Evolutionary conservation across 30 jellyfish, hydroid and myxozoan species (phyloP), one percentile per base, ranked within the genome.

Genomic region (Sanderia malayensis): DNA sequence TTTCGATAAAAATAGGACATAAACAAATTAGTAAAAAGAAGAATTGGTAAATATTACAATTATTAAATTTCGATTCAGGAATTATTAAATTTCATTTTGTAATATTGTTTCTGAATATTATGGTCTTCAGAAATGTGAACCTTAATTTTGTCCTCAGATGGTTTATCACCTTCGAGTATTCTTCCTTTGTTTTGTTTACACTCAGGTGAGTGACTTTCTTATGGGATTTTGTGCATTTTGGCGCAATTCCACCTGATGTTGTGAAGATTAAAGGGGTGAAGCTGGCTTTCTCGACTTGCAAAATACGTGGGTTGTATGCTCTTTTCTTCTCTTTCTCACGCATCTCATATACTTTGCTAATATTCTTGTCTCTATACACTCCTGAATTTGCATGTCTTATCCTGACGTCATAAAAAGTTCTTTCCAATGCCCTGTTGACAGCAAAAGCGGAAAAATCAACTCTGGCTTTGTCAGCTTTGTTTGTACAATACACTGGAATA

Each of bases 251-350:
- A 61, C 73, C 73, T 26, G n/a, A 26, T 6, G 73, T 61, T 32
- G 49, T 32, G 52, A 61, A 61, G 53, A 24, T 32, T 32, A 61
- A 32, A 26, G 73, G 49, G 53, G 9, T 24, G 73, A 61, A 61
- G 52, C 73, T 26, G 73, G 73, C 73, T 1, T 61, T 29, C 73
- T 61, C 53, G 26, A 61, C 73, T 0, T 61, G 53, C 73, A 61
- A 32, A 26, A 61, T 32, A 26, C 73, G 49, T 61, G n/a, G 53
- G 52, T 17, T 1, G 21, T 61, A 61, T 49, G 23, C 27, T 15
- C 64, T 49, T 49, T 32, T 61, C 73, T 61, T 61, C 18, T 29
- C 73, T 61, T 61, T 32, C 52, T 61, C 21, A 55, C 24, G 73
- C 24, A 29, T 61, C 52, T 32, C 26, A 23, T 26, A 61, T 61